phyloP scores from a whole-genome alignment of 1,140 invertebrate genomes.

The Araneus ventricosus region DNA sequence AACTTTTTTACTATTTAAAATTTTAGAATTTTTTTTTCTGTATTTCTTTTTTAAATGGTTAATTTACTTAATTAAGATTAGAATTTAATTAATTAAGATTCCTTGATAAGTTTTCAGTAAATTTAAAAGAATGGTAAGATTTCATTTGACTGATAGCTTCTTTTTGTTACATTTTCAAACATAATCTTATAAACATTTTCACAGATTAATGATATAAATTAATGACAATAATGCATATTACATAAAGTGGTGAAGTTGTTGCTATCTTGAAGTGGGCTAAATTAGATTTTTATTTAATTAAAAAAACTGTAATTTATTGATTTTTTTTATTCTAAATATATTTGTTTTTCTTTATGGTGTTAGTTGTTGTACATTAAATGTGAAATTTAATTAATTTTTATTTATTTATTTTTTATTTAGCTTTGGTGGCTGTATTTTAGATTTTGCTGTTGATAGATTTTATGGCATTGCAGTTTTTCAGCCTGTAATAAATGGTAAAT shows the following conservation, averaged over 20 bases:
- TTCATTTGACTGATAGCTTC: too few species aligned
- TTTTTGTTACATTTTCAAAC: too few species aligned
- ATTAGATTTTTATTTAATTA: too few species aligned
- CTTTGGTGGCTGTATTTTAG: slow-evolving; percentile 78
- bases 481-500: slow-evolving; percentile 81
- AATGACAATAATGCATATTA: too few species aligned
- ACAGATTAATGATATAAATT: too few species aligned
- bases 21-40: neutral
- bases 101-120: too few species aligned
- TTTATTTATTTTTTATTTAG: slow-evolving; percentile 60
- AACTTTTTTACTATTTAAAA: neutral
- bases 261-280: too few species aligned
- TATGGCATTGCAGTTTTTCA: slow-evolving; percentile 81
- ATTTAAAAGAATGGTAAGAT: too few species aligned
- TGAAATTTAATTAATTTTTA: neutral
- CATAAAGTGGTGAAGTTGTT: too few species aligned
- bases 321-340: neutral
- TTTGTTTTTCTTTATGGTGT: neutral
- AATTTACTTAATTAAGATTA: neutral
- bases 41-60: neutral
- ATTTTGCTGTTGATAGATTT: slow-evolving; percentile 79
- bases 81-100: neutral
- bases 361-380: neutral
- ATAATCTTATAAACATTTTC: too few species aligned
- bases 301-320: too few species aligned